Evolutionary conservation across 1,140 invertebrate genomes (phyloP).

Genomic region (Bombus vancouverensis): DNA sequence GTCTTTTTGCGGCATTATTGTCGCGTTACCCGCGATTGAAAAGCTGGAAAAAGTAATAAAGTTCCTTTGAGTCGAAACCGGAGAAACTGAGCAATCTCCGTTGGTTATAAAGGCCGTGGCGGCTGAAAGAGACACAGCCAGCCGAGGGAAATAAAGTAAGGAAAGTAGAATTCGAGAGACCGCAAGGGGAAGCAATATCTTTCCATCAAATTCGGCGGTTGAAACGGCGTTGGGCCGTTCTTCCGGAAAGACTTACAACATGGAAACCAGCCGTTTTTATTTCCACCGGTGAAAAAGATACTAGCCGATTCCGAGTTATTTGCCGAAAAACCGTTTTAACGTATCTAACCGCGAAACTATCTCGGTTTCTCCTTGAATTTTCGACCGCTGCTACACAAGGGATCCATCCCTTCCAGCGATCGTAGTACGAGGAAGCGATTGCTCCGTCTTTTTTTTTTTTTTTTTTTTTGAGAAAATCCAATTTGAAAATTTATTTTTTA

Average conservation of each 20-base stretch:
- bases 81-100: conserved; percentile 59
- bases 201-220: conserved; percentile 61
- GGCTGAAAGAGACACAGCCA: conserved; percentile 49
- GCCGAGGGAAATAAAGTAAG: conserved; percentile 55
- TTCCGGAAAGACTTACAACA: conserved; percentile 16
- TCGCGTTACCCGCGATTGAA: conserved; percentile 1
- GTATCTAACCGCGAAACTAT: background rate
- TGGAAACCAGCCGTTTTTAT: conserved; percentile 36
- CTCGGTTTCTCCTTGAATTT: background rate
- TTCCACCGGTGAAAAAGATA: background rate
- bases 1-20: background rate
- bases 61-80: conserved; percentile 54
- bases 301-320: conserved; percentile 32
- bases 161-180: conserved; percentile 53
- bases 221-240: conserved; percentile 31
- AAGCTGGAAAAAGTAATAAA: conserved; percentile 67
- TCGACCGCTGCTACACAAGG: background rate
- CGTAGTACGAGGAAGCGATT: too few species aligned
- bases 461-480: too few species aligned
- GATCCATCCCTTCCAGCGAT: too few species aligned
- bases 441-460: too few species aligned
- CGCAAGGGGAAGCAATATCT: conserved; percentile 60
- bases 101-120: conserved; percentile 51
- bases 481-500: too few species aligned
- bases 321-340: background rate